A percentile compares a stretch with the other conserved stretches of the same genome.
Evolutionary conservation across 2,113 vertebrate genomes (phyloP).

Genomic region (Boulengeromyrus knoepffleri): DNA sequence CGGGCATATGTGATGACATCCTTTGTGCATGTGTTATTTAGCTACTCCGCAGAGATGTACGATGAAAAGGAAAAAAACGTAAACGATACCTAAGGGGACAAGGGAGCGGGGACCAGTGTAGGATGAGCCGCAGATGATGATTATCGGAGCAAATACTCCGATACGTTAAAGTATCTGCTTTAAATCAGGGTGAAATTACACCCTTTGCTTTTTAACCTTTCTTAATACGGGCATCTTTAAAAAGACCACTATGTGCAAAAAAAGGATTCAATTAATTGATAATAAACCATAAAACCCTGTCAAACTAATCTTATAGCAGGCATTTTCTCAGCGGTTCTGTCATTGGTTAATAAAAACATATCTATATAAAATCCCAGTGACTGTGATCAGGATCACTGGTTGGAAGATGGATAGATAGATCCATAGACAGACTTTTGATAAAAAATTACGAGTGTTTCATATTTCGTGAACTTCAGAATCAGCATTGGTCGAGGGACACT

Average conservation of each 20-base stretch:
- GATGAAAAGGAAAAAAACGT: not conserved
- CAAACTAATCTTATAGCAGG: not conserved
- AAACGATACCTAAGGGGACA: not conserved
- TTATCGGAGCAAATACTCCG: not conserved
- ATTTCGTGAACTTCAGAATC: not conserved
- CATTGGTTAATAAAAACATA: not conserved
- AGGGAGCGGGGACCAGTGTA: not conserved
- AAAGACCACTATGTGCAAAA: not conserved
- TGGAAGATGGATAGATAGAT: not conserved
- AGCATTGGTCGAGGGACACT: not conserved
- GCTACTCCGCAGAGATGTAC: not conserved
- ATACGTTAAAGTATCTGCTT: not conserved
- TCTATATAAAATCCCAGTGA: not conserved
- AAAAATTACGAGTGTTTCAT: not conserved
- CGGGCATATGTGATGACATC: constrained; percentile 19
- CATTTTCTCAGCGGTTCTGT: not conserved
- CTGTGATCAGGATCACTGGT: not conserved
- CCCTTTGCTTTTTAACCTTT: not conserved
- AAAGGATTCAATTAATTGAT: not conserved
- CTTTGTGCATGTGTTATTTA: not conserved
- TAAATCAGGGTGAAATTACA: not conserved
- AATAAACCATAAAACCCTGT: not conserved
- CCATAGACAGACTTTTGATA: not conserved
- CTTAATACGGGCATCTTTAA: not conserved
- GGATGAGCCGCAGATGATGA: not conserved